These are phyloP conservation scores for Platichthys stellatus DNA, from an alignment of 2,113 vertebrate species.

Conservation along the genomic window DNA sequence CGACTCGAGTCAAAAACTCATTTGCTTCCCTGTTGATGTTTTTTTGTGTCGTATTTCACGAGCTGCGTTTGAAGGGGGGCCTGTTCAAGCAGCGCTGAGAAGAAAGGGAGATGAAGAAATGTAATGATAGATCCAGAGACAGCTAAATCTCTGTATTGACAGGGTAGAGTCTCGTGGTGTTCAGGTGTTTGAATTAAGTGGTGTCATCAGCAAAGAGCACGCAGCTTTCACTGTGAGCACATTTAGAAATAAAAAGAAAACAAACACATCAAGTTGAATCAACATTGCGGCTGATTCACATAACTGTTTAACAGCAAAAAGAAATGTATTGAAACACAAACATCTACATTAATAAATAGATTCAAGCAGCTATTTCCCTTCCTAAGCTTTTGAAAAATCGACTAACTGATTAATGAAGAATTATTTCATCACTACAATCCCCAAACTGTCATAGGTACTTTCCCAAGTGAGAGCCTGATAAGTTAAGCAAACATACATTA, in stretches of 20 bases:
- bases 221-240: no score
- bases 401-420: no score
- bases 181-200: slow-evolving; percentile 25
- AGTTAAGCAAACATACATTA: background rate
- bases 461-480: background rate
- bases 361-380: no score
- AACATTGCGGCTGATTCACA: background rate
- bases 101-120: slow-evolving; percentile 12
- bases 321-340: no score
- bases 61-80: slow-evolving; percentile 17
- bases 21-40: background rate
- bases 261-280: background rate
- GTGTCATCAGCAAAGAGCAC: no score
- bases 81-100: slow-evolving; percentile 20
- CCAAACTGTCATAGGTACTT: background rate
- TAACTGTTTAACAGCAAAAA: background rate
- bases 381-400: no score
- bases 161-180: slow-evolving; percentile 10
- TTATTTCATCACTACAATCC: background rate
- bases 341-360: no score
- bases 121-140: background rate
- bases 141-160: slow-evolving; percentile 15
- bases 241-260: no score
- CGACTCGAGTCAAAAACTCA: background rate
- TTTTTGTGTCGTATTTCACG: background rate